Evolutionary conservation across 2,888 invertebrate species (phyloP), one percentile per base, ranked within the genome.

Genomic region (Eupsilia transversa): DNA sequence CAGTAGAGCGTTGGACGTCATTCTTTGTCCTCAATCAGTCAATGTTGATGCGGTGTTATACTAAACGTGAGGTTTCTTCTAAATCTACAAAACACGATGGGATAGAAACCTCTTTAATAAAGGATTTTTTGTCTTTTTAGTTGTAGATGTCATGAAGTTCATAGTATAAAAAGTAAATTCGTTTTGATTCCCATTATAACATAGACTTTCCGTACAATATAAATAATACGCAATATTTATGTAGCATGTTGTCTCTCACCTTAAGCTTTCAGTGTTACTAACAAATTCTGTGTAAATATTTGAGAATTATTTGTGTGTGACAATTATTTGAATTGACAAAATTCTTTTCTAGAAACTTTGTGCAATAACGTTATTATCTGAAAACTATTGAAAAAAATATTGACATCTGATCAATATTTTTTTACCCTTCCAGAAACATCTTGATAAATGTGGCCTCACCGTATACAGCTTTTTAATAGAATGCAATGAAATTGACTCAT

Each of bases 401-500:
- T 20, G 20, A 46, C 6, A 0, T 20, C 46, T 20, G 6, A 20
- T 46, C 20, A 7, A 20, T 0, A 7, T 46, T 1, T 6, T 46
- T 46, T 46, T 20, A 2, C 46, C 17, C 12, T 63, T 49, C 5
- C 33, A 33, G 23, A 10, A 27, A 2, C 6, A 35, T 80, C 52
- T 72, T 46, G 3, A 23, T 46, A 52, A 33, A 92, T 91, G 91
- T 92, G 89, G 84, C 83, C 82, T 88, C 88, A 87, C 89, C 89
- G 85, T 86, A 80, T 83, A 74, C 79, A 82, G 89, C 94, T 92
- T 94, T 91, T 83, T 80, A 90, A 90, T 91, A 90, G 91, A 94
- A 91, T 92, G 91, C 95, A 88, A 93, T 91, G 95, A 96, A 94
- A 96, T 97, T 97, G 97, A 97, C 97, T 97, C 96, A 97, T 96